A percentile compares a stretch with the other conserved stretches of the same genome.
These are phyloP conservation scores for Vesta saturnalis DNA, from an alignment of 2,888 invertebrate species.

Conservation along the genomic window DNA sequence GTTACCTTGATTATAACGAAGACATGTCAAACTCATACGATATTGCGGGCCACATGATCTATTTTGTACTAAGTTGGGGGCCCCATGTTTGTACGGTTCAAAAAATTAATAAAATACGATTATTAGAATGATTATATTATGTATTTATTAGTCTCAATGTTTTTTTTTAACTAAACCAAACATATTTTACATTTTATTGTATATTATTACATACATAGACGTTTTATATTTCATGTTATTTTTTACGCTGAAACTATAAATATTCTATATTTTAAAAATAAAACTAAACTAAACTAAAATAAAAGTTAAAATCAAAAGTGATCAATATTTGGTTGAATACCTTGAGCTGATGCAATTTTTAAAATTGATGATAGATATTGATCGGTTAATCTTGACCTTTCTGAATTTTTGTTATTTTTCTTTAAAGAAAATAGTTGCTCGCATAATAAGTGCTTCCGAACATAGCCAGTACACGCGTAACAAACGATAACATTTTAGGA, in stretches of 20 bases:
- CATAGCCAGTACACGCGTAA: slow-evolving; percentile 14
- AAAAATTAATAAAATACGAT: neutral
- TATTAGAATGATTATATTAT: neutral
- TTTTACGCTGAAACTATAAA: neutral
- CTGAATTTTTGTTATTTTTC: slow-evolving; percentile 18
- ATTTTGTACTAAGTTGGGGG: slow-evolving; percentile 1
- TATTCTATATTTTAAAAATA: neutral
- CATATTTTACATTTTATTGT: slow-evolving; percentile 2
- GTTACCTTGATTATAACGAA: too few relatives aligned
- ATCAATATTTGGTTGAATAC: neutral
- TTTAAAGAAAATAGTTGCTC: slow-evolving; percentile 8
- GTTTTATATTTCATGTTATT: neutral
- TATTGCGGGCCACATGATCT: slow-evolving; percentile 1
- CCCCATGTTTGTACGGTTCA: neutral
- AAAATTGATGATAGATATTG: neutral
- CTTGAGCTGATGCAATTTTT: neutral
- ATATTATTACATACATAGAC: slow-evolving; percentile 3
- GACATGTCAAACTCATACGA: neutral
- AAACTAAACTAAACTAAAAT: too few relatives aligned
- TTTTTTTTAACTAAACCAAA: neutral
- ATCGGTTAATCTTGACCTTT: slow-evolving; percentile 11
- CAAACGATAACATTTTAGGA: slow-evolving; percentile 14
- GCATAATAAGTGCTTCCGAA: slow-evolving; percentile 9
- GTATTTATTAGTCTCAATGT: neutral
- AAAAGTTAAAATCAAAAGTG: neutral